Conservation (phyloP, 2,113 vertebrate genomes). For the Semnornis frantzii region DNA sequence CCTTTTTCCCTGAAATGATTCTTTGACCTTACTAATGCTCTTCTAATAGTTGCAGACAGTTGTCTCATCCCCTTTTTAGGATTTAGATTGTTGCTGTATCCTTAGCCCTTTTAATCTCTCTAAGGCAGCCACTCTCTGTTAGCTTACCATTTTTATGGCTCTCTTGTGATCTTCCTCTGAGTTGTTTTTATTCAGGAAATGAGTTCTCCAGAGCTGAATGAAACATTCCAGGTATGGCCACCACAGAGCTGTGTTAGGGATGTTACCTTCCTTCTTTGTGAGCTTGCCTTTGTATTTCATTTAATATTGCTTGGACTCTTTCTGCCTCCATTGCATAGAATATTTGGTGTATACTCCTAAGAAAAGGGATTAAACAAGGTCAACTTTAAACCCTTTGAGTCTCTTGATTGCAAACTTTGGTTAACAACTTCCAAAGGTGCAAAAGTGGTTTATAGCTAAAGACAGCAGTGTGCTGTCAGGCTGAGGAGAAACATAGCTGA, state of each 20-base stretch:
- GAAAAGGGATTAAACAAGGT: neutral
- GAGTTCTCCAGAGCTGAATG: neutral
- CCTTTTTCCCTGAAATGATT: neutral
- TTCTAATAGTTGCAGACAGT: neutral
- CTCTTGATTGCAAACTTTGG: neutral
- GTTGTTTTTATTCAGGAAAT: constrained; percentile 6
- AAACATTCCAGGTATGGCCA: neutral
- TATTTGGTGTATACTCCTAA: neutral
- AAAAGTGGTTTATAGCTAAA: neutral
- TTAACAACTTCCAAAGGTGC: neutral
- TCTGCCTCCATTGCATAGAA: neutral
- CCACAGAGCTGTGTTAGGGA: neutral
- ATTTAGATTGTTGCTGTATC: neutral
- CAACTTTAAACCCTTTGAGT: neutral
- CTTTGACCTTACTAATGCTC: neutral
- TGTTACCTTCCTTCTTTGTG: neutral
- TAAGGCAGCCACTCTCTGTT: neutral
- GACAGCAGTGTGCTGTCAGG: neutral
- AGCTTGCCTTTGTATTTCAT: neutral
- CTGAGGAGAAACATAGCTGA: no score
- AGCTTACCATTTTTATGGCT: neutral
- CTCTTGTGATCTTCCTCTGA: neutral
- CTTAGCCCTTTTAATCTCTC: neutral
- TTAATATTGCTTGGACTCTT: neutral
- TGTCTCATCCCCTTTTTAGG: neutral